A percentile compares a stretch with the other conserved stretches of the same genome.
phyloP scores from a whole-genome alignment of 92 coral and sea anemone species.

The Siderastrea radians region DNA sequence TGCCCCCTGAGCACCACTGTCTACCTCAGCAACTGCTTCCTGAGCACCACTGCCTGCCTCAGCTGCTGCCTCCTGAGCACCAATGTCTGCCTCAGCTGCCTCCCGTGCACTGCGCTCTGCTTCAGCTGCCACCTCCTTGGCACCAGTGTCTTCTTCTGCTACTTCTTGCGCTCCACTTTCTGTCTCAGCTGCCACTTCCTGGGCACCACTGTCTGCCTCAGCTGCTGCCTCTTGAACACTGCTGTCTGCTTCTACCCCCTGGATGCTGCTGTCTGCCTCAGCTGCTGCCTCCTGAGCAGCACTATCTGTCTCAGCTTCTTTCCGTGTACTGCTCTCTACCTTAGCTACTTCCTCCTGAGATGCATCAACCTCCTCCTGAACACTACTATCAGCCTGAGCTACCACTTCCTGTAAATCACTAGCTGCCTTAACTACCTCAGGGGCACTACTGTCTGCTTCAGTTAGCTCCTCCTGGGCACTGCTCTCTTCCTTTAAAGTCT shows the following conservation, averaged over 20 bases:
- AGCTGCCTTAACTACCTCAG: conserved; percentile 14
- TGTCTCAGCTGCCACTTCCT: background rate
- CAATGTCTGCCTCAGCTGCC: background rate
- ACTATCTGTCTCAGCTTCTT: background rate
- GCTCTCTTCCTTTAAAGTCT: conserved; percentile 10
- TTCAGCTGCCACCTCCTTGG: background rate
- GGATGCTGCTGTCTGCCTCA: conserved; percentile 13
- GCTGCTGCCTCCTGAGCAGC: conserved; percentile 13
- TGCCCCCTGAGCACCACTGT: background rate
- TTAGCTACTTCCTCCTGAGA: conserved; percentile 3
- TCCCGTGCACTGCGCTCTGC: background rate
- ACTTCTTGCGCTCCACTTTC: background rate
- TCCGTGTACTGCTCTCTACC: conserved; percentile 23
- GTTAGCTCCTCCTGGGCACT: conserved; percentile 6
- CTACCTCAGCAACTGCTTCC: conserved; percentile 5
- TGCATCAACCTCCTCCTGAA: conserved; percentile 1
- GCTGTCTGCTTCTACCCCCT: conserved; percentile 9
- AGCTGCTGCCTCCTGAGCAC: background rate
- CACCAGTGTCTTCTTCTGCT: conserved; percentile 14
- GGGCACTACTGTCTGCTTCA: conserved; percentile 13
- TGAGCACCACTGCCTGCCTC: background rate
- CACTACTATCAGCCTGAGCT: conserved; percentile 11
- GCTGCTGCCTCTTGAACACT: background rate
- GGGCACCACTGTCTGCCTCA: conserved; percentile 5
- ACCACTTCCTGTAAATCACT: background rate